Percentiles rank a stretch among this genome's conserved stretches.
Conservation (phyloP, 2,113 vertebrate genomes). For the Atherinomorus stipes region DNA sequence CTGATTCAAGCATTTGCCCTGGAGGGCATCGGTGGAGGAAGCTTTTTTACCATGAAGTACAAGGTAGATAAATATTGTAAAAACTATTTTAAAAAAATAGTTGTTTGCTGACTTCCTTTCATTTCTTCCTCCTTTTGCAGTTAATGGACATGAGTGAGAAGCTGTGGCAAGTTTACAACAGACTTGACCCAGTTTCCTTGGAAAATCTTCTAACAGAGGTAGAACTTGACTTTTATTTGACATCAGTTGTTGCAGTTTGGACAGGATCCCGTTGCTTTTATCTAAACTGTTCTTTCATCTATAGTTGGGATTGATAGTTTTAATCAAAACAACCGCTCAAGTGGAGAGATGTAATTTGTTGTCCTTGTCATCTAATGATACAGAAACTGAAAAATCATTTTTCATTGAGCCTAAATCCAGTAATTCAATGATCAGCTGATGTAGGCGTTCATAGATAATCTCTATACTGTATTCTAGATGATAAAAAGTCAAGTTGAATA, state of each 20-base stretch:
- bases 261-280: background rate
- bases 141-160: slow-evolving; percentile 92
- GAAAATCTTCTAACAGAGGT: slow-evolving; percentile 91
- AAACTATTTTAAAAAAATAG: too few species aligned
- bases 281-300: background rate
- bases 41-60: slow-evolving; percentile 97
- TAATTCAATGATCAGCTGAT: background rate
- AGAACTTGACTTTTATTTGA: slow-evolving; percentile 34
- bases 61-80: slow-evolving; percentile 80
- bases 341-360: too few species aligned
- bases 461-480: background rate
- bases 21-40: slow-evolving; percentile 95
- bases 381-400: background rate
- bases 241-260: background rate
- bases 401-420: too few species aligned
- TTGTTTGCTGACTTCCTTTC: background rate
- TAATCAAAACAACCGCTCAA: too few species aligned
- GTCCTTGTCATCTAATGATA: too few species aligned
- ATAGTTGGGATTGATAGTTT: too few species aligned
- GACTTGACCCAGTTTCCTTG: slow-evolving; percentile 91
- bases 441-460: background rate
- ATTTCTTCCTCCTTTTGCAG: slow-evolving; percentile 71
- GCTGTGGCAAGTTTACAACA: slow-evolving; percentile 91
- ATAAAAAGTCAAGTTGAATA: background rate
- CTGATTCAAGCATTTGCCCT: slow-evolving; percentile 96